Conservation (phyloP, 2,888 invertebrate species). For the Pterostichus niger region DNA sequence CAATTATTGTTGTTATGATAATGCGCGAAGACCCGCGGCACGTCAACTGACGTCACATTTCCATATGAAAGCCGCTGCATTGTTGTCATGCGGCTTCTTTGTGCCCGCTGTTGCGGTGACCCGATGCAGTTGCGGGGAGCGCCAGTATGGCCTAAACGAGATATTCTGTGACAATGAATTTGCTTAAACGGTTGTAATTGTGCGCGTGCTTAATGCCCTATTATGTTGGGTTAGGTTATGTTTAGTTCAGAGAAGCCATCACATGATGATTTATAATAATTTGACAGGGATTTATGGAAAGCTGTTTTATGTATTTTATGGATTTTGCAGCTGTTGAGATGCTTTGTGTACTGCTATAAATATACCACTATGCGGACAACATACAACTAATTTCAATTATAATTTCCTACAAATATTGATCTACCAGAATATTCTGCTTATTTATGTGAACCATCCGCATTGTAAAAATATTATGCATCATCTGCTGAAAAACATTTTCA, state of each 20-base stretch:
- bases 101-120: slow-evolving; percentile 53
- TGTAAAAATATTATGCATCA: too few relatives aligned
- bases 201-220: slow-evolving; percentile 46
- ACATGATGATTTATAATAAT: slow-evolving; percentile 41
- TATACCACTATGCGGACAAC: slow-evolving; percentile 17
- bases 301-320: slow-evolving; percentile 48
- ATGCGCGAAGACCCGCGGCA: slow-evolving; percentile 60
- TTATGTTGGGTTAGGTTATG: slow-evolving; percentile 49
- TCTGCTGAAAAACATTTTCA: too few relatives aligned
- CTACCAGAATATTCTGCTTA: neutral
- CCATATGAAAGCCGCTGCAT: slow-evolving; percentile 56
- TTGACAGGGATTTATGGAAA: slow-evolving; percentile 43
- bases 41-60: slow-evolving; percentile 62
- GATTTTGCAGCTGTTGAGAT: slow-evolving; percentile 51
- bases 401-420: slow-evolving; percentile 46
- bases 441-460: too few relatives aligned
- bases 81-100: slow-evolving; percentile 60
- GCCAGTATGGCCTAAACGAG: slow-evolving; percentile 50
- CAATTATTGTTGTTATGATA: slow-evolving; percentile 65
- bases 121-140: slow-evolving; percentile 35
- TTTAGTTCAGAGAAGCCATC: neutral
- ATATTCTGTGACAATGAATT: slow-evolving; percentile 58
- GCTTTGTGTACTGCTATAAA: slow-evolving; percentile 29
- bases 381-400: slow-evolving; percentile 14
- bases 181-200: slow-evolving; percentile 65